These are phyloP conservation scores for Acleris emargana DNA, from an alignment of 2,888 invertebrate genomes.

Conservation along the genomic window DNA sequence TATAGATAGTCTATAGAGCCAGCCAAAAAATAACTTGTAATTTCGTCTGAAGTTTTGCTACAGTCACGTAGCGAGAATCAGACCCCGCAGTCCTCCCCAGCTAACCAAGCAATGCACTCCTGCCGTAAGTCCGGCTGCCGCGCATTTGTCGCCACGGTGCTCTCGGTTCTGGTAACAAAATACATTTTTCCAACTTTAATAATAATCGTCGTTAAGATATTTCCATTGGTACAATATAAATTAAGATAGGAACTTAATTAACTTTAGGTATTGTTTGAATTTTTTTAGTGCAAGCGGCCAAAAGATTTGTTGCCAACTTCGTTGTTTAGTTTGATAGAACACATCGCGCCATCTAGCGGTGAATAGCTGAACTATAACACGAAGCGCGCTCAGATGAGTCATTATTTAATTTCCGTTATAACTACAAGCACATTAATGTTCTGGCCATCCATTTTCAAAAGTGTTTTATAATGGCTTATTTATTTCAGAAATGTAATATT, in stretches of 20 bases:
- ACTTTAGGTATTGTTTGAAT: neutral
- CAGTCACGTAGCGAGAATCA: slow-evolving; percentile 10
- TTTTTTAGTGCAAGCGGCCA: neutral
- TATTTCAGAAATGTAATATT: no score
- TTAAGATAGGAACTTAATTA: neutral
- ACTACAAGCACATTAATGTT: no score
- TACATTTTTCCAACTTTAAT: neutral
- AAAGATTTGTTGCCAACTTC: neutral
- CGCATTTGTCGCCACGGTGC: slow-evolving; percentile 13
- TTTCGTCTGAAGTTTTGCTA: neutral
- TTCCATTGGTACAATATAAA: neutral
- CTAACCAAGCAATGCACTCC: slow-evolving; percentile 28
- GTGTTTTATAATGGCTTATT: no score
- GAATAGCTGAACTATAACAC: slow-evolving; percentile 62
- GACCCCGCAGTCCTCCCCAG: slow-evolving; percentile 25
- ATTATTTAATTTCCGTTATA: no score
- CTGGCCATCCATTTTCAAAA: no score
- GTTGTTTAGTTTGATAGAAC: slow-evolving; percentile 9
- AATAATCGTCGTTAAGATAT: neutral
- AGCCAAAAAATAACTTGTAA: no score
- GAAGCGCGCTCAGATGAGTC: no score
- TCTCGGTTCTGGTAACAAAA: neutral
- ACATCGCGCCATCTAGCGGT: slow-evolving; percentile 69
- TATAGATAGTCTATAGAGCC: no score
- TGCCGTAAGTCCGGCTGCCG: slow-evolving; percentile 14